A percentile compares a stretch with the other conserved stretches of the same genome.
These are phyloP conservation scores for Andrena bucephala DNA, from an alignment of 2,888 invertebrate species.

Conservation along the genomic window DNA sequence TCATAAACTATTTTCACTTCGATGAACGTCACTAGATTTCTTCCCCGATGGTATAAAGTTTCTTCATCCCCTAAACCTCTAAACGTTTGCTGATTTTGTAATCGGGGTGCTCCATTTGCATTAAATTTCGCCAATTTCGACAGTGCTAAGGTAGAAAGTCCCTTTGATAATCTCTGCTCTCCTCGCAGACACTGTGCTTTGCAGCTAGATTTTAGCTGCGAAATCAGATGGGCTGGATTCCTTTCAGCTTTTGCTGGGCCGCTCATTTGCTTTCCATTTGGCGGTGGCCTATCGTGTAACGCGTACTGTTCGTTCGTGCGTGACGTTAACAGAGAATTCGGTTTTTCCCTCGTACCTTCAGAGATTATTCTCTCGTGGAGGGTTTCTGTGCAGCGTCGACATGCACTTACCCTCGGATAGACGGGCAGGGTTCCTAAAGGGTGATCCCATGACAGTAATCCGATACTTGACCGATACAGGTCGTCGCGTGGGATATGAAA, in stretches of 20 bases:
- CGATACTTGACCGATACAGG: conserved; percentile 74
- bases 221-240: not conserved
- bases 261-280: conserved; percentile 33
- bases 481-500: conserved; percentile 73
- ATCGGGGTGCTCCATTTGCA: too few species aligned
- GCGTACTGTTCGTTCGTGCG: conserved; percentile 50
- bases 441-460: conserved; percentile 78
- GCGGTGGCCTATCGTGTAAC: conserved; percentile 26
- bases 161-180: not conserved
- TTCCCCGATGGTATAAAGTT: too few species aligned
- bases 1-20: too few species aligned
- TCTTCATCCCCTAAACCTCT: too few species aligned
- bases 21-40: too few species aligned
- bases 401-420: conserved; percentile 68
- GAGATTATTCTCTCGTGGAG: conserved; percentile 70
- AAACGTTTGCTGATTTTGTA: too few species aligned
- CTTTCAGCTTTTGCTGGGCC: not conserved
- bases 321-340: conserved; percentile 63
- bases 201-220: not conserved
- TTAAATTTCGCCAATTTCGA: too few species aligned
- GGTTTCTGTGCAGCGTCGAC: conserved; percentile 74
- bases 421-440: conserved; percentile 70
- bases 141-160: not conserved
- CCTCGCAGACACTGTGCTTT: not conserved
- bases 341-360: conserved; percentile 65